These are phyloP conservation scores for Polypedilum vanderplanki DNA, from an alignment of 1,140 invertebrate species.

Conservation along the genomic window DNA sequence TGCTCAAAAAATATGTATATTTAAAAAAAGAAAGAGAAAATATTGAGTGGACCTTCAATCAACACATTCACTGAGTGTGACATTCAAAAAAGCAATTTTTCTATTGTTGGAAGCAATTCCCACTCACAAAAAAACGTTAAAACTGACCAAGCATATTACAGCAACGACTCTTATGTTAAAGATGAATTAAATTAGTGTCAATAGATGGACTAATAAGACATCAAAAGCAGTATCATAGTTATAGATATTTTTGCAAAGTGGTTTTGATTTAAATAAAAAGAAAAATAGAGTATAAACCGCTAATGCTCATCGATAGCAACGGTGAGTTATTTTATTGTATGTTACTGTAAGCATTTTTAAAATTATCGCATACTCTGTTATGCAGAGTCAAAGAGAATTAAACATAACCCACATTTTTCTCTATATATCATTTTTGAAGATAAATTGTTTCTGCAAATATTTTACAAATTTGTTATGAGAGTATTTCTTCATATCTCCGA, in stretches of 20 bases:
- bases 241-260: background rate
- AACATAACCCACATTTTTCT: background rate
- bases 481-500: too few species aligned
- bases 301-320: slow-evolving; percentile 6
- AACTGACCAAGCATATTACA: background rate
- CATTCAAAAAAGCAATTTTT: slow-evolving; percentile 12
- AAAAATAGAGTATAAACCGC: background rate
- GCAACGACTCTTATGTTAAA: background rate
- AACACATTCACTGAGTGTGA: background rate
- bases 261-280: background rate
- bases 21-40: too few species aligned
- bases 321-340: background rate
- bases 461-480: too few species aligned
- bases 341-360: background rate
- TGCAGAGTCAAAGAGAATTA: background rate
- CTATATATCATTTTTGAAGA: background rate
- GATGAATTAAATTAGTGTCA: background rate
- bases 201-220: background rate
- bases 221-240: background rate
- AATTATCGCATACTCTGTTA: too few species aligned
- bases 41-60: background rate
- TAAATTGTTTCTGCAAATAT: too few species aligned
- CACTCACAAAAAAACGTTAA: background rate
- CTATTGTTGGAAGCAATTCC: slow-evolving; percentile 11
- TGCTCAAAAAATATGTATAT: too few species aligned